A percentile compares a stretch with the other conserved stretches of the same genome.
phyloP scores from a whole-genome alignment of 2,888 invertebrate species.

The Cerastis rubricosa region DNA sequence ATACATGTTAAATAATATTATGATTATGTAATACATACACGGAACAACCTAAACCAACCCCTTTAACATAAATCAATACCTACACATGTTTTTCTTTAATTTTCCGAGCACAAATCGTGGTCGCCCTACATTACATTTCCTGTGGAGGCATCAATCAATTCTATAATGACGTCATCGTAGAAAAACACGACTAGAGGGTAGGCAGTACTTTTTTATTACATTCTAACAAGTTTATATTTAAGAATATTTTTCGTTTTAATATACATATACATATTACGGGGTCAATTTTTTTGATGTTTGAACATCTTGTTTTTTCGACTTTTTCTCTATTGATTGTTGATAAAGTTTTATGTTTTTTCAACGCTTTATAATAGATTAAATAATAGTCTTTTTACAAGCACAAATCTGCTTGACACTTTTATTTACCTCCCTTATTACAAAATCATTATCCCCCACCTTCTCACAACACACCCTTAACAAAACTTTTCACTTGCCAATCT shows the following conservation, averaged over 20 bases:
- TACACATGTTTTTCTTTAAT: neutral
- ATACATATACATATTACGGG: neutral
- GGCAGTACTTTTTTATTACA: slow-evolving; percentile 57
- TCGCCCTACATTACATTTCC: slow-evolving; percentile 56
- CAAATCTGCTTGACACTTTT: neutral
- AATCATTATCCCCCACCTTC: slow-evolving; percentile 18
- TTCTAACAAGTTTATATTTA: slow-evolving; percentile 42
- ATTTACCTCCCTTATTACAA: neutral
- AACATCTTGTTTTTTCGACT: neutral
- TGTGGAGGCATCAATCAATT: slow-evolving; percentile 71
- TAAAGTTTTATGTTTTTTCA: too few relatives aligned
- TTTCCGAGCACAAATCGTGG: slow-evolving; percentile 18
- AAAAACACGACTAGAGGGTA: slow-evolving; percentile 56
- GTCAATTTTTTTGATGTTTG: neutral
- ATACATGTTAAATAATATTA: neutral
- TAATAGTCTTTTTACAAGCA: neutral
- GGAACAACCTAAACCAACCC: neutral
- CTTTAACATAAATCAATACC: neutral
- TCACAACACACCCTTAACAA: slow-evolving; percentile 14
- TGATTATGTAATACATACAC: neutral
- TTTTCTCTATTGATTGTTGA: too few relatives aligned
- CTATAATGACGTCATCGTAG: slow-evolving; percentile 68
- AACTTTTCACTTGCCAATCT: slow-evolving; percentile 57
- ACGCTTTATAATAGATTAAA: neutral
- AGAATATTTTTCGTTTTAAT: slow-evolving; percentile 18